A percentile compares a stretch with the other conserved stretches of the same genome.
These are phyloP conservation scores for Ips nitidus DNA, from an alignment of 1,140 invertebrate genomes.

Conservation along the genomic window DNA sequence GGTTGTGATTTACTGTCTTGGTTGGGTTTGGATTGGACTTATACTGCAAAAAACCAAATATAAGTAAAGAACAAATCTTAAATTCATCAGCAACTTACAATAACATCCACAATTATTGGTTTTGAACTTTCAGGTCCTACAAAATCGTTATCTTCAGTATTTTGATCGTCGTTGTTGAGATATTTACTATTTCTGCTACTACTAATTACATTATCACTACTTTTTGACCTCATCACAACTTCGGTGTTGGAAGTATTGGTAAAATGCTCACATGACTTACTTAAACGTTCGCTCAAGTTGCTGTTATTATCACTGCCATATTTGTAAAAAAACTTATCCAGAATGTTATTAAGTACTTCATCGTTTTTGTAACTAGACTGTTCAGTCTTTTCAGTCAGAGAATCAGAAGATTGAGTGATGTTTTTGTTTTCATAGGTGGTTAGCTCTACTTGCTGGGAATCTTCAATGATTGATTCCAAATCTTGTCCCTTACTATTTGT, in stretches of 20 bases:
- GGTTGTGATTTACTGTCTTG: too few species aligned
- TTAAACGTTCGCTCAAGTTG: neutral
- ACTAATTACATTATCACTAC: neutral
- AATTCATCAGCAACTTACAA: slow-evolving; percentile 33
- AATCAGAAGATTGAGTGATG: neutral
- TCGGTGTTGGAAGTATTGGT: neutral
- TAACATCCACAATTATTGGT: slow-evolving; percentile 40
- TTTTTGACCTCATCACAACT: neutral
- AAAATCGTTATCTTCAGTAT: too few species aligned
- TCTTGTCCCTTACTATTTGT: neutral
- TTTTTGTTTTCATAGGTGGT: neutral
- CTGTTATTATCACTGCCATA: neutral
- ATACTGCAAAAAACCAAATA: too few species aligned
- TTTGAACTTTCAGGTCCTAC: slow-evolving; percentile 14
- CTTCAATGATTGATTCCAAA: slow-evolving; percentile 28
- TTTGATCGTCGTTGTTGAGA: too few species aligned
- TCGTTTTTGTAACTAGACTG: slow-evolving; percentile 2
- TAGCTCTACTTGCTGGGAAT: neutral
- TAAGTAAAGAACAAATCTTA: too few species aligned
- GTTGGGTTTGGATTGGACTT: too few species aligned
- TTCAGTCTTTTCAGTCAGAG: neutral
- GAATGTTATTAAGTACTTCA: slow-evolving; percentile 1
- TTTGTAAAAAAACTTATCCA: slow-evolving; percentile 2
- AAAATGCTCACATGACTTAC: neutral
- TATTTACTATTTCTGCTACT: too few species aligned